Evolutionary conservation across 2,797 vertebrate genomes (phyloP).

Genomic region (Zalophus californianus): DNA sequence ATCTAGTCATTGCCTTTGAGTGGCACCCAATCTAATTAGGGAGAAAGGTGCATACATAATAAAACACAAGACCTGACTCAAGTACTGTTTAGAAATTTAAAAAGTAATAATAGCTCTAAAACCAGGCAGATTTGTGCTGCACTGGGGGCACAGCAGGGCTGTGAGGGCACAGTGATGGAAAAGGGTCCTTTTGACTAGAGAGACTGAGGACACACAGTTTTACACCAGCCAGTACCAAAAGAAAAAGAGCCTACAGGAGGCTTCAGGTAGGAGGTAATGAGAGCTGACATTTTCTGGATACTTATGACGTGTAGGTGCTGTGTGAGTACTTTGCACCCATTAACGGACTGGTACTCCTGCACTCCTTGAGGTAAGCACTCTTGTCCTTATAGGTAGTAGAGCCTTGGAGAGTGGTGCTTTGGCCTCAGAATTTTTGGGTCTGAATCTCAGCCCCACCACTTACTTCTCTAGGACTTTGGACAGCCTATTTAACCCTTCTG

Average conservation of each 20-base stretch:
- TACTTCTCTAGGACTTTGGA: background rate
- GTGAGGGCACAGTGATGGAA: background rate
- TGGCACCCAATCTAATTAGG: background rate
- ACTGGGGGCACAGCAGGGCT: fast-evolving
- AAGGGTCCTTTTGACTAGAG: background rate
- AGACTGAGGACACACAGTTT: background rate
- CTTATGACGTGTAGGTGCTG: background rate
- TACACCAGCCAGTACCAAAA: background rate
- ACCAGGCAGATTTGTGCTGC: background rate
- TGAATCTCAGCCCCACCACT: background rate
- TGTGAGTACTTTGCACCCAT: background rate
- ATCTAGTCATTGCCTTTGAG: background rate
- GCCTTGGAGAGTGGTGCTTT: background rate
- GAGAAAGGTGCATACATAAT: background rate
- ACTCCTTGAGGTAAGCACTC: background rate
- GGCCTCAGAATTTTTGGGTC: background rate
- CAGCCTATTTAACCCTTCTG: background rate
- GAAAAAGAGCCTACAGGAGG: background rate
- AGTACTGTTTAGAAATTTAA: background rate
- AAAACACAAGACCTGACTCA: background rate
- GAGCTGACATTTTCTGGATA: background rate
- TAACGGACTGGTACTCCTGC: background rate
- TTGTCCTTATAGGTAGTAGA: background rate
- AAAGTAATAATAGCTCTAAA: background rate
- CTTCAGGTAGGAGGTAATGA: background rate